phyloP scores from a whole-genome alignment of 2,797 vertebrate genomes.

The Acanthurus lineatus region DNA sequence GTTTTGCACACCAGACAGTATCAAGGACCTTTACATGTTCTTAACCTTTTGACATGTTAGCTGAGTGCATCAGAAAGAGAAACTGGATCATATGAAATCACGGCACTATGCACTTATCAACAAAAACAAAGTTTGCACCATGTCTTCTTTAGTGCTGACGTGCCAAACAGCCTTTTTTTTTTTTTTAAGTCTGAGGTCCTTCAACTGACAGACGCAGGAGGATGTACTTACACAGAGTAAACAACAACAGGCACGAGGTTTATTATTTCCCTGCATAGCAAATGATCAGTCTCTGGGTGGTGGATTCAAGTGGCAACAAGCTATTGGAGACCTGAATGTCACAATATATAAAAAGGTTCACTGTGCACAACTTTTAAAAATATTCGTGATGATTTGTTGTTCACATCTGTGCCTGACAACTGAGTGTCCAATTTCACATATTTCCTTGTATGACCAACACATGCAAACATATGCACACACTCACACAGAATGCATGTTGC shows the following conservation, averaged over 20 bases:
- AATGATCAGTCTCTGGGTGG: neutral
- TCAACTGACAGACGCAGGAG: neutral
- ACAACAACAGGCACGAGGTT: neutral
- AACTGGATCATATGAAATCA: neutral
- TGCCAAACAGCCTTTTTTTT: neutral
- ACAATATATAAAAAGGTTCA: neutral
- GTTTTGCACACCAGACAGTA: neutral
- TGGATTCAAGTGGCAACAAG: neutral
- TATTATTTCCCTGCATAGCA: neutral
- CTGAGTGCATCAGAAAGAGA: neutral
- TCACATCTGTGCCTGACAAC: conserved; percentile 25
- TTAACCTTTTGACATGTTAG: neutral
- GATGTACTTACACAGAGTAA: neutral
- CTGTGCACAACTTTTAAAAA: neutral
- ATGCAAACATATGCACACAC: neutral
- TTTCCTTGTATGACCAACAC: conserved; percentile 4
- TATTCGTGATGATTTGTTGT: neutral
- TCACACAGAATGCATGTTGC: neutral
- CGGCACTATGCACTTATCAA: neutral
- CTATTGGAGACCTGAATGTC: neutral
- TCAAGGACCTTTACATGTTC: neutral
- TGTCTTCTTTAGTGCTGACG: neutral
- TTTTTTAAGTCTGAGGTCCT: neutral
- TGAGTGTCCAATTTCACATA: conserved; percentile 39
- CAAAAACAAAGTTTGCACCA: neutral